Base-by-base conservation (phyloP, 2,113 vertebrate species). In the Saguinus imperator region DNA sequence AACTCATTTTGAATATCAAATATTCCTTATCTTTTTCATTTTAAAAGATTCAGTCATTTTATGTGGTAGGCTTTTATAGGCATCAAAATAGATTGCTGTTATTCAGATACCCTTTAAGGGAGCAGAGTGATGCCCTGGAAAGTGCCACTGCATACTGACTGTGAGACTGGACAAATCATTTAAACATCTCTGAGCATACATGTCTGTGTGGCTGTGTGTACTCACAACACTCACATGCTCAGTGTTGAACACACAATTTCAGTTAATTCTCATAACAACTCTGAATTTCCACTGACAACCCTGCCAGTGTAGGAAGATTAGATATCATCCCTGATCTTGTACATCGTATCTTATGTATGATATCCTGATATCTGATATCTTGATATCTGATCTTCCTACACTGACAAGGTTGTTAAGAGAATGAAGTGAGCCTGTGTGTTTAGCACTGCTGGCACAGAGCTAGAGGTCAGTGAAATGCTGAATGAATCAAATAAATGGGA, bases 1-100 rank as follows among this genome's bases (percentile, higher is more conserved):
- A 40, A 68, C 27, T 20, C 8, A 25, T 35, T 88, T 91, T 91
- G 68, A 58, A 37, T 35, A 79, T 43, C 58, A 77, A 32, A 16
- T 29, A 43, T 85, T 91, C 79, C 29, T 77, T 83, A 91, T 77
- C 27, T 27, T 76, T 89, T 87, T 80, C 55, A 84, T 64, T 87
- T 95, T 55, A 86, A 66, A 92, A 89, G 73, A 81, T 13, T 18
- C 35, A 64, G 50, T 86, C 45, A 92, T 89, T 91, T 88, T 55
- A 45, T 40, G 50, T 16, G 52, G 50, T 12, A 48, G 50, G 61
- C 12, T 64, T 92, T 79, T 91, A 40, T 45, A 92, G 43, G 50
- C 72, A 50, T 95, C 45, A 88, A 40, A 55, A 61, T 7, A 75
- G 82, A 75, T 81, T 75, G 40, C 37, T 55, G 2, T 55, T 77